phyloP scores from a whole-genome alignment of 2,797 vertebrate species.

The Enteromius anoplus region DNA sequence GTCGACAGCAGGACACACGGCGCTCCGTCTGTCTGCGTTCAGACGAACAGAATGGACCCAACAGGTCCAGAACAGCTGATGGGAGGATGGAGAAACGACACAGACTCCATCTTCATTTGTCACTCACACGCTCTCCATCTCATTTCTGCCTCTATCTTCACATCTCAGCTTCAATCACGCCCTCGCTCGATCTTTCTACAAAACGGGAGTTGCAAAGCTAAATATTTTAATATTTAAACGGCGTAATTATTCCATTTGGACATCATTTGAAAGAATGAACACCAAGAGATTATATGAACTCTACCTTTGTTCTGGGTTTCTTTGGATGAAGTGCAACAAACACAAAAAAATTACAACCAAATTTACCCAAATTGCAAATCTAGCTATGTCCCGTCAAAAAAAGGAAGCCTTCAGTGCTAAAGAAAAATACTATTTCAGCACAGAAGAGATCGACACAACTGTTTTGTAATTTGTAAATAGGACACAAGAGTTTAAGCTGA shows the following conservation, averaged over 20 bases:
- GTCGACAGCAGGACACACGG: slow-evolving; percentile 51
- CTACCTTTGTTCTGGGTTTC: background rate
- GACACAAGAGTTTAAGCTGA: background rate
- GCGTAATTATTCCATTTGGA: background rate
- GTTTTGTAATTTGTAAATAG: background rate
- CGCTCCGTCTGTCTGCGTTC: slow-evolving; percentile 15
- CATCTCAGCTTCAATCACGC: background rate
- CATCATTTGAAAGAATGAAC: background rate
- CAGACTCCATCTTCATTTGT: background rate
- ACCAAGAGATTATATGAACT: background rate
- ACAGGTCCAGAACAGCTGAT: slow-evolving; percentile 25
- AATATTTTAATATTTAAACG: no score
- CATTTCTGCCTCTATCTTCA: slow-evolving; percentile 4
- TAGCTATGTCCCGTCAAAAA: background rate
- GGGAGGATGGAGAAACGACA: background rate
- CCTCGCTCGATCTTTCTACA: background rate
- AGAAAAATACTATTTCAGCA: background rate
- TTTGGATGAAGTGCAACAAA: background rate
- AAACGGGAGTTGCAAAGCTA: background rate
- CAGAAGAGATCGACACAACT: background rate
- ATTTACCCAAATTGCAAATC: background rate
- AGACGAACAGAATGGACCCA: background rate
- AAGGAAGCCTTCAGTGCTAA: background rate
- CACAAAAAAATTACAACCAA: background rate
- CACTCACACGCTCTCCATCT: background rate